Conservation (phyloP, 2,888 invertebrate genomes). For the Andricus quercusramuli region DNA sequence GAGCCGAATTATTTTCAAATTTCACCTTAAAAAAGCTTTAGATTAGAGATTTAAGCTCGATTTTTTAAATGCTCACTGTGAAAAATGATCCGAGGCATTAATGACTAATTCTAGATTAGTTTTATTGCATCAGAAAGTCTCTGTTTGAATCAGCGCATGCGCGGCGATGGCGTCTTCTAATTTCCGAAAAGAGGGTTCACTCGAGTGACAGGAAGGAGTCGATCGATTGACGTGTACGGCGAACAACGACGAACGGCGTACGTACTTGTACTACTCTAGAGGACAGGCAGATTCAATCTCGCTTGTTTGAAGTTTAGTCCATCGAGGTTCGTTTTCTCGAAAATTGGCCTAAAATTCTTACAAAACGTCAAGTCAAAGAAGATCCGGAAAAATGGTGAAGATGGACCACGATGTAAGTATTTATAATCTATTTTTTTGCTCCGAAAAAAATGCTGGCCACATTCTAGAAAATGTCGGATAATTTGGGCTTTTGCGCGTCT, state of each 20-base stretch:
- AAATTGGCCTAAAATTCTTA: background rate
- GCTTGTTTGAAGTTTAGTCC: background rate
- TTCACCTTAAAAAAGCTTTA: background rate
- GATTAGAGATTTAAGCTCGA: background rate
- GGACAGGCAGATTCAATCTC: background rate
- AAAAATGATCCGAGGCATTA: background rate
- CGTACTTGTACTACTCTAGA: too few relatives aligned
- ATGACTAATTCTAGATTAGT: background rate
- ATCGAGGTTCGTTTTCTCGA: background rate
- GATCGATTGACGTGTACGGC: constrained; percentile 32
- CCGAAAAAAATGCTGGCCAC: background rate
- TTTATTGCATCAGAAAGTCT: background rate
- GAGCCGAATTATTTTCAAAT: background rate
- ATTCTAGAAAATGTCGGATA: background rate
- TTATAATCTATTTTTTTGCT: background rate
- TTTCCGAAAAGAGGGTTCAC: constrained; percentile 32
- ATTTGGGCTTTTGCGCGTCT: background rate
- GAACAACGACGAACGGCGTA: too few relatives aligned
- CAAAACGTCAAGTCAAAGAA: constrained; percentile 29
- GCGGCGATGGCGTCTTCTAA: background rate
- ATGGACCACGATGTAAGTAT: constrained; percentile 55
- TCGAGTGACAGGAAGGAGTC: constrained; percentile 5
- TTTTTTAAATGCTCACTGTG: background rate
- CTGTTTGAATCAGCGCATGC: background rate
- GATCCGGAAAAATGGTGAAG: constrained; percentile 50